These are phyloP conservation scores for Nezara viridula DNA, from an alignment of 2,888 invertebrate species.

Conservation along the genomic window DNA sequence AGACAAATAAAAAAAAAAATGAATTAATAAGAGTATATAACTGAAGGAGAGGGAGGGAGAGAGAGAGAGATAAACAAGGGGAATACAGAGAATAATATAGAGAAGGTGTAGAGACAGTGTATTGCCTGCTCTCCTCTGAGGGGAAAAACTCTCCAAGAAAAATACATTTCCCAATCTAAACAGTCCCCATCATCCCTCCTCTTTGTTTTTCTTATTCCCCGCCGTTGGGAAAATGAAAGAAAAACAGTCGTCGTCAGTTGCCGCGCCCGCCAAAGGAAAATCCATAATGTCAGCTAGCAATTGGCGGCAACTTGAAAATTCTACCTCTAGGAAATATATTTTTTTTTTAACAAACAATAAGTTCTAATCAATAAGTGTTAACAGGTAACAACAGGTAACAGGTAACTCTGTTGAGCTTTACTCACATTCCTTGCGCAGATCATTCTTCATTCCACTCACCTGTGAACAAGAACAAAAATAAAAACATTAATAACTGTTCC, in stretches of 20 bases:
- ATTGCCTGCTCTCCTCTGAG: constrained; percentile 55
- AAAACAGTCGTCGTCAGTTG: constrained; percentile 64
- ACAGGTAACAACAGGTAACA: constrained; percentile 18
- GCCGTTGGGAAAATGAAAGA: constrained; percentile 66
- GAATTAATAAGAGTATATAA: constrained; percentile 54
- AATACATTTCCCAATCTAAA: constrained; percentile 66
- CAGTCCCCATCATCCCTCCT: constrained; percentile 65
- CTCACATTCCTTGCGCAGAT: constrained; percentile 64
- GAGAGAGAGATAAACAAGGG: constrained; percentile 54
- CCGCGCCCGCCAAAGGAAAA: constrained; percentile 43
- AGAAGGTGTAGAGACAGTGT: constrained; percentile 59
- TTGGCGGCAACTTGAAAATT: not conserved
- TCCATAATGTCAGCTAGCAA: constrained; percentile 50
- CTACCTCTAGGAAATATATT: not conserved
- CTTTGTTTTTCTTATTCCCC: constrained; percentile 66
- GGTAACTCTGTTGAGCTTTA: constrained; percentile 49
- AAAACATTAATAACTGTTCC: not conserved
- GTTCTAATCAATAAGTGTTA: not conserved
- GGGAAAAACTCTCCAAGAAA: constrained; percentile 64
- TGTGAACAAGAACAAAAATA: constrained; percentile 58
- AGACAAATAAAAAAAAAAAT: constrained; percentile 4
- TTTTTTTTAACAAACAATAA: not conserved
- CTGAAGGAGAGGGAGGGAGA: constrained; percentile 53
- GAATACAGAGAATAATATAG: constrained; percentile 53
- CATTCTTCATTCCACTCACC: constrained; percentile 64